Base-by-base conservation (phyloP, 2,113 vertebrate genomes). In the Onychostruthus taczanowskii region DNA sequence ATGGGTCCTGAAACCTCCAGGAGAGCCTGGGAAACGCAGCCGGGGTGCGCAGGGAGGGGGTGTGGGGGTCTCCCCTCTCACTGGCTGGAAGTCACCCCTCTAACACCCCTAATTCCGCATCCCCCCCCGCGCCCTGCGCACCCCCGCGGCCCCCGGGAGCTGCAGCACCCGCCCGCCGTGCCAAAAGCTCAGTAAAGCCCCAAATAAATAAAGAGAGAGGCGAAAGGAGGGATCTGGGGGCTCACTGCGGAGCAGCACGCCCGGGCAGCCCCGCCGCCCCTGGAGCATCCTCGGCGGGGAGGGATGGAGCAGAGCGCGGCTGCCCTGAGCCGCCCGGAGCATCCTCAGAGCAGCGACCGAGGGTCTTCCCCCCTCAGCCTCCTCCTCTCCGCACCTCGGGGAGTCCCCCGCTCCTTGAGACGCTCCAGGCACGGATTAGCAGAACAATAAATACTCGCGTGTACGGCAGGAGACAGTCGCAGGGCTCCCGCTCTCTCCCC, bases 401-500 rank as follows among this genome's bases (percentile, higher is more conserved):
- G 78, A 50, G 26, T 92, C 44, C 73, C 90, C 27, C 27, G 7
- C 67, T 80, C 59, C 75, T 43, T 18, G 70, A 79, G 78, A 80
- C 41, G 41, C 90, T 63, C 87, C 27, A 67, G 90, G 87, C 80
- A 27, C n/a, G 58, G 81, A 80, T 87, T 81, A 73, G 49, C 37
- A 15, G 56, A 76, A 67, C 13, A 91, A 94, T 61, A 93, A 96
- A 96, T 94, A 88, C 81, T 67, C 49, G 94, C 96, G 61, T 37
- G 47, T 63, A 39, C 16, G 35, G 95, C 76, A 67, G 81, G 91
- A 92, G 80, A 77, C 76, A 41, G 75, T 27, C 83, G 39, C 78
- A 56, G 30, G 47, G 77, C 61, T 84, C 26, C 63, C n/a, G 41
- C 83, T 72, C 72, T 2, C 28, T 46, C 56, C 93, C 91, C 2